A percentile compares a stretch with the other conserved stretches of the same genome.
Evolutionary conservation across 2,797 vertebrate genomes (phyloP).

Genomic region (Myripristis jacobus): DNA sequence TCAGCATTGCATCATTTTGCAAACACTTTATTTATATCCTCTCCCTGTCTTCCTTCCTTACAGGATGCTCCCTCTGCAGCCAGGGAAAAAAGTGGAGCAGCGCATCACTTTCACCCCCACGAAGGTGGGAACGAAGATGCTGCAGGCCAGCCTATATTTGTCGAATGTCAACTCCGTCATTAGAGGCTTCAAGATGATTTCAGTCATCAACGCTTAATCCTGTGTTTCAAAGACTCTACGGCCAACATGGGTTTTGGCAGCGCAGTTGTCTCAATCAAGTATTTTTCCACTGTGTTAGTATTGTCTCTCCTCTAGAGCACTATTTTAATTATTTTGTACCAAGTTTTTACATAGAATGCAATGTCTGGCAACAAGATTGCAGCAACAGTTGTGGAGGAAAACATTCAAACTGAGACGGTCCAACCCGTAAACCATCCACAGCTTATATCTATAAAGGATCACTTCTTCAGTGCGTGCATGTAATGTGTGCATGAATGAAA

Average conservation of each 20-base stretch:
- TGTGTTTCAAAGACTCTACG: background rate
- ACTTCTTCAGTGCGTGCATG: slow-evolving; percentile 14
- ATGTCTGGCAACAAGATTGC: background rate
- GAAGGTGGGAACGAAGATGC: slow-evolving; percentile 78
- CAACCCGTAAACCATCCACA: too few species aligned
- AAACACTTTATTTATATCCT: background rate
- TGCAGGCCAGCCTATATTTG: slow-evolving; percentile 76
- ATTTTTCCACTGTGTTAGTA: background rate
- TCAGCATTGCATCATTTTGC: background rate
- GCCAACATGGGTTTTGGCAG: background rate
- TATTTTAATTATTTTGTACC: background rate
- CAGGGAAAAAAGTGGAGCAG: slow-evolving; percentile 61
- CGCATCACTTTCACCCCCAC: slow-evolving; percentile 68
- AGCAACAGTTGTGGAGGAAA: background rate
- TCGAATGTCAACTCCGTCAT: slow-evolving; percentile 51
- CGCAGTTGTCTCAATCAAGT: background rate
- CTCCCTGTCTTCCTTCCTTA: slow-evolving; percentile 2
- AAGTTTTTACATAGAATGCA: background rate
- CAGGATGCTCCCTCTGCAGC: slow-evolving; percentile 68
- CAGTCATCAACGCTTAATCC: slow-evolving; percentile 56
- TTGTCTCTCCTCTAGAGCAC: background rate
- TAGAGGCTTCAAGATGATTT: slow-evolving; percentile 79
- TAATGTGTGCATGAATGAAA: slow-evolving; percentile 28
- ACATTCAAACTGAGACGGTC: background rate
- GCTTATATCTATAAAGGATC: background rate